phyloP scores from a whole-genome alignment of 2,113 vertebrate species.

The Ivindomyrus marchei region DNA sequence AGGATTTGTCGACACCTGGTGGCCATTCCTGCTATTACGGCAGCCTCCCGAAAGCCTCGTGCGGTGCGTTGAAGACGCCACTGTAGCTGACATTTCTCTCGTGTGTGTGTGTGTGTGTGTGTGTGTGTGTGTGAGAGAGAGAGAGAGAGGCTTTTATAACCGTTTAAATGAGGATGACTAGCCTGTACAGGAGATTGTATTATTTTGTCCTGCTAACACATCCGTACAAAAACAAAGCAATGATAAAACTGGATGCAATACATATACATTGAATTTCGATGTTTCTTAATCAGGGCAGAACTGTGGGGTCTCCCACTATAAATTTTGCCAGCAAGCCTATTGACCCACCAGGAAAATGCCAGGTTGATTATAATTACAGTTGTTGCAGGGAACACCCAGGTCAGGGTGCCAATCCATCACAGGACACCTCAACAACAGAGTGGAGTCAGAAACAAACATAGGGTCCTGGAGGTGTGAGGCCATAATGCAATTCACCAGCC shows the following conservation, averaged over 20 bases:
- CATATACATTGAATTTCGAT: background rate
- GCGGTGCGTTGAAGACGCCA: background rate
- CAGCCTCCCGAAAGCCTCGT: background rate
- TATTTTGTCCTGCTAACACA: background rate
- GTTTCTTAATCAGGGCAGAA: background rate
- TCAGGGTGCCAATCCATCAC: background rate
- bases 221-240: background rate
- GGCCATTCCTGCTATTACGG: background rate
- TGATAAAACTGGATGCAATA: background rate
- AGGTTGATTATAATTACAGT: background rate
- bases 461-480: background rate
- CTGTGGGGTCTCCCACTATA: background rate
- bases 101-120: background rate
- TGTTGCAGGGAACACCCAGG: background rate
- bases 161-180: background rate
- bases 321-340: background rate
- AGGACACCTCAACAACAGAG: background rate
- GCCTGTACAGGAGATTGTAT: background rate
- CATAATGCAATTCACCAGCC: background rate
- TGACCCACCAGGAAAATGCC: background rate
- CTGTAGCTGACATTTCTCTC: background rate
- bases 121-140: no score
- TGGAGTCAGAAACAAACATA: background rate
- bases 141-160: background rate
- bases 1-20: constrained; percentile 20